Percentiles rank a stretch among this genome's conserved stretches.
Evolutionary conservation across 2,113 vertebrate genomes (phyloP).

Genomic region (Lagenorhynchus albirostris): DNA sequence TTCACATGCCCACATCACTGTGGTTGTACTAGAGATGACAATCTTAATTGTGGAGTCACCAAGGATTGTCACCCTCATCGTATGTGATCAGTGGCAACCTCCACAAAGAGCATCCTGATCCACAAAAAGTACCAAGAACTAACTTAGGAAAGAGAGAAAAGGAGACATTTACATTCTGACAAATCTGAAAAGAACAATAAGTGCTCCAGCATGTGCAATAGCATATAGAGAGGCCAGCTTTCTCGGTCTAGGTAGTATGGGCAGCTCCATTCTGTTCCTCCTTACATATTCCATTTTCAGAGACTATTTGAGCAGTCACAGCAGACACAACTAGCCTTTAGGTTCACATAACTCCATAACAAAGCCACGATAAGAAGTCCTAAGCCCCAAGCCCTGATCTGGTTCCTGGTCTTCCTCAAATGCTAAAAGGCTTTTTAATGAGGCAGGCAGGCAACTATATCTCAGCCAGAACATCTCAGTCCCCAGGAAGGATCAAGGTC

Average conservation of each 20-base stretch:
- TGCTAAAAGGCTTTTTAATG: slow-evolving; percentile 68
- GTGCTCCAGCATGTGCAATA: rapidly evolving
- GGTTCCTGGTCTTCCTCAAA: neutral
- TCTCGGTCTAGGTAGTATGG: neutral
- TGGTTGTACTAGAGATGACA: neutral
- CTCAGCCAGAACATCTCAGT: slow-evolving; percentile 59
- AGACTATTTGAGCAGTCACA: neutral
- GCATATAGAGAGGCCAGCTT: neutral
- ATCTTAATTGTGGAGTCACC: neutral
- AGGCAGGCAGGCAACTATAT: slow-evolving; percentile 66
- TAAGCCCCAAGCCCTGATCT: neutral
- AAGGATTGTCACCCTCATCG: neutral
- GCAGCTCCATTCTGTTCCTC: neutral
- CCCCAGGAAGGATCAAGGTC: slow-evolving; percentile 63
- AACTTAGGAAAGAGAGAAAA: neutral
- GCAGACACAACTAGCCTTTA: rapidly evolving
- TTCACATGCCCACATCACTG: neutral
- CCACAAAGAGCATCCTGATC: neutral
- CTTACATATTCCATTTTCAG: neutral
- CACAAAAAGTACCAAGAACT: neutral
- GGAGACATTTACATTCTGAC: neutral
- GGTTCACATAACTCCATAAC: neutral
- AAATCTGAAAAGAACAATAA: neutral
- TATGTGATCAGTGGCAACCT: neutral
- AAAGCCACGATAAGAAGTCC: neutral